Percentiles rank a stretch among this genome's conserved stretches.
These are phyloP conservation scores for Scrobipalpa atriplicella DNA, from an alignment of 2,888 invertebrate genomes.

Conservation along the genomic window DNA sequence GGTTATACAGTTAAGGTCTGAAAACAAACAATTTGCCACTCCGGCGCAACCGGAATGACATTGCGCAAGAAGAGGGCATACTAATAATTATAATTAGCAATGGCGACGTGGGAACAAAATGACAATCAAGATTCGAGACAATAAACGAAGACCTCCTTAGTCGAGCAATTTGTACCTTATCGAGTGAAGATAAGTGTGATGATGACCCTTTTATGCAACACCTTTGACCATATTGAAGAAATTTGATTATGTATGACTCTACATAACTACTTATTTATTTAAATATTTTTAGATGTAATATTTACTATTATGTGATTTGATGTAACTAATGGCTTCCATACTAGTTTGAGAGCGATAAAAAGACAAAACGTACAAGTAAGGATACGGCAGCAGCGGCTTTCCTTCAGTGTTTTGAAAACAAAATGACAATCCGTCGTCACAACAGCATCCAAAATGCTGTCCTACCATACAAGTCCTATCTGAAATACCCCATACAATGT, in stretches of 20 bases:
- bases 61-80: constrained; percentile 20
- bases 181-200: not conserved
- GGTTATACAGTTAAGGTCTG: not conserved
- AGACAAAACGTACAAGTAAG: too few species aligned
- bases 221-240: not conserved
- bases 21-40: constrained; percentile 28
- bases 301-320: too few species aligned
- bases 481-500: too few species aligned
- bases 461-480: too few species aligned
- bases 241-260: not conserved
- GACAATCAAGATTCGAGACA: constrained; percentile 2
- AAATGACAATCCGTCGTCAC: too few species aligned
- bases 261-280: not conserved
- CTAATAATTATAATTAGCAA: constrained; percentile 1
- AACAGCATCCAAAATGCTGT: too few species aligned
- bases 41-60: constrained; percentile 27
- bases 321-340: too few species aligned
- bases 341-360: too few species aligned
- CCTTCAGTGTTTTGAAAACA: too few species aligned
- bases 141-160: not conserved
- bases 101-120: constrained; percentile 27
- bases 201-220: not conserved
- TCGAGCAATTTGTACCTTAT: not conserved
- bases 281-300: too few species aligned
- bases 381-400: too few species aligned